A percentile compares a stretch with the other conserved stretches of the same genome.
These are phyloP conservation scores for Takifugu bimaculatus DNA, from an alignment of 2,113 vertebrate species.

Conservation along the genomic window DNA sequence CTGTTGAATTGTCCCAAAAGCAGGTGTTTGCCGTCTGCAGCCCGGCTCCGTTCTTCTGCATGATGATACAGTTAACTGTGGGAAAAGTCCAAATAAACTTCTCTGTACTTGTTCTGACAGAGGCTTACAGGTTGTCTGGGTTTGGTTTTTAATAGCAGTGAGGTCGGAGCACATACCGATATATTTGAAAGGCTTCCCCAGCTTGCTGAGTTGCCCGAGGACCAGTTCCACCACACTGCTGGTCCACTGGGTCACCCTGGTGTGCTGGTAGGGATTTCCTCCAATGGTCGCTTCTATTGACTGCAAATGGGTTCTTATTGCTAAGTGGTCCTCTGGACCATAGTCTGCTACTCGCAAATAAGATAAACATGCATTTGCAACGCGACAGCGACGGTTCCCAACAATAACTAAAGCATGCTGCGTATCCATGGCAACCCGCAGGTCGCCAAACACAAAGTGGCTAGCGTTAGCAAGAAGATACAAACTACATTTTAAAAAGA, in stretches of 20 bases:
- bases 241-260: slow-evolving; percentile 91
- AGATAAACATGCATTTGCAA: not conserved
- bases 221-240: slow-evolving; percentile 87
- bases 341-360: too few relatives aligned
- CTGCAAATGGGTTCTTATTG: slow-evolving; percentile 52
- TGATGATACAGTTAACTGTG: slow-evolving; percentile 89
- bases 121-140: too few relatives aligned
- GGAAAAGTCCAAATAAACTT: not conserved
- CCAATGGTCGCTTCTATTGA: slow-evolving; percentile 86
- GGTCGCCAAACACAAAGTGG: not conserved
- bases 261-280: slow-evolving; percentile 88
- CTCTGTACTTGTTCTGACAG: not conserved
- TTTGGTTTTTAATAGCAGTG: not conserved
- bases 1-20: slow-evolving; percentile 93
- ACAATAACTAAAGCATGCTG: too few relatives aligned
- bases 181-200: slow-evolving; percentile 95
- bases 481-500: not conserved
- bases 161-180: slow-evolving; percentile 75
- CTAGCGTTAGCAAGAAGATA: not conserved
- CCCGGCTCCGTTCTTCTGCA: slow-evolving; percentile 96
- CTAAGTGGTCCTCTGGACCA: not conserved
- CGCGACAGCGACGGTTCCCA: not conserved
- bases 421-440: slow-evolving; percentile 48
- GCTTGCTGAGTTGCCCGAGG: slow-evolving; percentile 88
- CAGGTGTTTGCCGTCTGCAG: slow-evolving; percentile 89